Conservation (phyloP, 2,797 vertebrate genomes). For the Neomorphus geoffroyi region DNA sequence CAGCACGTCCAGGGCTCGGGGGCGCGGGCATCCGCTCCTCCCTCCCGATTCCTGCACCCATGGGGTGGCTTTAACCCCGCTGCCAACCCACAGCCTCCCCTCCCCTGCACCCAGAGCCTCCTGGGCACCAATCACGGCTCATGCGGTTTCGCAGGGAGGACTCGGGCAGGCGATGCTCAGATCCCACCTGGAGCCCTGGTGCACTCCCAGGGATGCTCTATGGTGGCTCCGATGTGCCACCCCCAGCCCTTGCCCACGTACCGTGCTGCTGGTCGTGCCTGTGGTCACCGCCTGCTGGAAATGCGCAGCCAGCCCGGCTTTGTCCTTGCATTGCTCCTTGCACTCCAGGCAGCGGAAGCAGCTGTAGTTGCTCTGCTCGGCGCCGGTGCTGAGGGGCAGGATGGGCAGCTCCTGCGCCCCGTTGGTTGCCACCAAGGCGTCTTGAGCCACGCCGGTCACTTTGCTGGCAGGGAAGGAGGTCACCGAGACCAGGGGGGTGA, state of each 20-base stretch:
- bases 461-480: conserved; percentile 55
- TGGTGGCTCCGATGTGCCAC: too few species aligned
- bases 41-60: neutral
- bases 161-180: neutral
- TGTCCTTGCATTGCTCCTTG: conserved; percentile 86
- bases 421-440: neutral
- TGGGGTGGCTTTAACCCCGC: neutral
- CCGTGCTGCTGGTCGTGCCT: conserved; percentile 37
- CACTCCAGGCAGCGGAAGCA: conserved; percentile 90
- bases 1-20: neutral
- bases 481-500: conserved; percentile 69
- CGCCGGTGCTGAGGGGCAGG: conserved; percentile 75
- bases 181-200: fast-evolving
- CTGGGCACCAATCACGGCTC: fast-evolving
- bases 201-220: neutral
- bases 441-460: conserved; percentile 31
- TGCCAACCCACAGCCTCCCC: neutral
- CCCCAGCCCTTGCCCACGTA: neutral
- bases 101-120: neutral
- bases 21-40: neutral
- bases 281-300: conserved; percentile 81
- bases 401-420: conserved; percentile 76
- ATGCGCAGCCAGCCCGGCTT: conserved; percentile 85
- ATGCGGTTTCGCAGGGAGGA: fast-evolving
- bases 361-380: conserved; percentile 72